phyloP scores from a whole-genome alignment of 2,888 invertebrate species.

The Hirtodrosophila alboralis region DNA sequence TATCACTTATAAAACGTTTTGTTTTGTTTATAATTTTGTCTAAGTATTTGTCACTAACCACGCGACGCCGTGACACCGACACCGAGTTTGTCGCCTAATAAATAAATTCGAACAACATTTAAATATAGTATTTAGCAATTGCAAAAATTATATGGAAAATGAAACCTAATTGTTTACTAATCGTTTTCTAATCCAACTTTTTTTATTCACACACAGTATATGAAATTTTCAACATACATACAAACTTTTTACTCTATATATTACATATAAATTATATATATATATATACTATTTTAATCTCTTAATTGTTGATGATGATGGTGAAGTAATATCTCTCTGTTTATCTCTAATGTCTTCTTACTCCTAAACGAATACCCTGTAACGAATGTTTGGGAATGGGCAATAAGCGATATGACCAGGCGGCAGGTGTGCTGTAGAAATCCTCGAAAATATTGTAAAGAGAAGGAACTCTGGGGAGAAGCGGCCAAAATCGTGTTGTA shows the following conservation, averaged over 20 bases:
- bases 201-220: slow-evolving; percentile 78
- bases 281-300: slow-evolving; percentile 67
- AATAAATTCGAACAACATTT: slow-evolving; percentile 33
- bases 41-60: slow-evolving; percentile 53
- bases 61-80: slow-evolving; percentile 63
- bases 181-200: slow-evolving; percentile 76
- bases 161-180: slow-evolving; percentile 70
- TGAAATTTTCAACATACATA: slow-evolving; percentile 48
- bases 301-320: slow-evolving; percentile 80
- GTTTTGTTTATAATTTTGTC: slow-evolving; percentile 23
- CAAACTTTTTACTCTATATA: slow-evolving; percentile 44
- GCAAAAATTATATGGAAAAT: slow-evolving; percentile 40
- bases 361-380: slow-evolving; percentile 54
- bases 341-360: slow-evolving; percentile 70
- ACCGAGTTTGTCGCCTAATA: slow-evolving; percentile 32
- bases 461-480: slow-evolving; percentile 84
- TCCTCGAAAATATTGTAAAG: slow-evolving; percentile 84
- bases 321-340: slow-evolving; percentile 75
- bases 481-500: slow-evolving; percentile 84
- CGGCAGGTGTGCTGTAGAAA: slow-evolving; percentile 86
- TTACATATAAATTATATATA: slow-evolving; percentile 28
- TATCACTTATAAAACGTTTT: slow-evolving; percentile 25
- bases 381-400: slow-evolving; percentile 87
- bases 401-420: slow-evolving; percentile 89
- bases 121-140: slow-evolving; percentile 29